These are phyloP conservation scores for Orthonevra nobilis DNA, from an alignment of 2,888 invertebrate species.

Conservation along the genomic window DNA sequence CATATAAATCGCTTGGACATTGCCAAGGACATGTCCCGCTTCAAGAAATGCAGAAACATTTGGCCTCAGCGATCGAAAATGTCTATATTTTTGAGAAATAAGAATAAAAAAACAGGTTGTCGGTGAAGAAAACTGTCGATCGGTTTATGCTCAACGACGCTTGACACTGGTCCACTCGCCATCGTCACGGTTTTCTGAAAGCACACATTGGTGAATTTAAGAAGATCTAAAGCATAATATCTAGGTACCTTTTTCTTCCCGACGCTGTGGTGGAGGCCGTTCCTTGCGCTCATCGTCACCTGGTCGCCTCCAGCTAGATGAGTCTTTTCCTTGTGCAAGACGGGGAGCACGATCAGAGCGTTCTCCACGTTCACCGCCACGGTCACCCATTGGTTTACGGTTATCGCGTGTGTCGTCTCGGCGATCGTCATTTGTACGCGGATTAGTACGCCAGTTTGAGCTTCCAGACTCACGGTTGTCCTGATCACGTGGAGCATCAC, in stretches of 20 bases:
- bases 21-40: slow-evolving; percentile 8
- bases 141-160: slow-evolving; percentile 78
- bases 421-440: slow-evolving; percentile 50
- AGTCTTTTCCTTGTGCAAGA: slow-evolving; percentile 35
- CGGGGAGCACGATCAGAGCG: slow-evolving; percentile 71
- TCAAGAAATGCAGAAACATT: slow-evolving; percentile 1
- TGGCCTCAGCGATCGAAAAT: slow-evolving; percentile 15
- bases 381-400: slow-evolving; percentile 72
- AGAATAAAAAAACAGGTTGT: slow-evolving; percentile 16
- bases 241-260: slow-evolving; percentile 57
- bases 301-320: slow-evolving; percentile 52
- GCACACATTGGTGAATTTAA: too few relatives aligned
- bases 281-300: slow-evolving; percentile 71
- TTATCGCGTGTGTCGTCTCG: slow-evolving; percentile 72
- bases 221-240: too few relatives aligned
- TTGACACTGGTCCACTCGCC: slow-evolving; percentile 84
- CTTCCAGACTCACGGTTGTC: slow-evolving; percentile 54
- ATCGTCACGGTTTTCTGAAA: slow-evolving; percentile 81
- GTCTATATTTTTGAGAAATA: slow-evolving; percentile 39
- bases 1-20: slow-evolving; percentile 9
- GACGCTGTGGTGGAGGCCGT: slow-evolving; percentile 61
- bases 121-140: too few relatives aligned
- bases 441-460: slow-evolving; percentile 50
- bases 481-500: slow-evolving; percentile 60
- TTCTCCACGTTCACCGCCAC: slow-evolving; percentile 72